phyloP scores from a whole-genome alignment of 2,888 invertebrate genomes.

The Alloscopus bannaensis region DNA sequence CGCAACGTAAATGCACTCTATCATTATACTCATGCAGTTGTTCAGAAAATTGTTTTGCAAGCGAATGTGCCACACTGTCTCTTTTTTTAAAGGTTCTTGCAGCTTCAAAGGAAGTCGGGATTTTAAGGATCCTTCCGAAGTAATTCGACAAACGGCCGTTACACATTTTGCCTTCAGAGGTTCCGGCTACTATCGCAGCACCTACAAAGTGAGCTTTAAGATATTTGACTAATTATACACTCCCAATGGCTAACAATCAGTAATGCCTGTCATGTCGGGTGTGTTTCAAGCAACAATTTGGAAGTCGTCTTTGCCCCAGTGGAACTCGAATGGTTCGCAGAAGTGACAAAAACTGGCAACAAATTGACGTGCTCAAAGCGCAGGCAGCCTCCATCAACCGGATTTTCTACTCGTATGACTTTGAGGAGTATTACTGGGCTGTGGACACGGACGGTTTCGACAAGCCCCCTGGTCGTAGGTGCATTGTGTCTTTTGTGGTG shows the following conservation, averaged over 20 bases:
- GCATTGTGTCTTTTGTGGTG: neutral
- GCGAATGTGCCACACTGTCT: neutral
- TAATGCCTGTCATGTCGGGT: neutral
- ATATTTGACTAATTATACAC: neutral
- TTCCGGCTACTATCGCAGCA: neutral
- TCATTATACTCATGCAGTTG: neutral
- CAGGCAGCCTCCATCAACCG: neutral
- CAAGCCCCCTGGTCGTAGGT: neutral
- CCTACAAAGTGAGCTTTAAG: neutral
- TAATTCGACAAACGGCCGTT: neutral
- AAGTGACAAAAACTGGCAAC: neutral
- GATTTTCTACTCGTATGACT: neutral
- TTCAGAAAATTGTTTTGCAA: neutral
- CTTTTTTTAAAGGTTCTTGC: neutral
- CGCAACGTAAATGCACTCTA: neutral
- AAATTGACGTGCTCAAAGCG: neutral
- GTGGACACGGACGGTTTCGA: neutral
- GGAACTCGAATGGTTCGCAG: neutral
- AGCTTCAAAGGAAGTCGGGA: neutral
- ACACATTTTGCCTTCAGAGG: neutral
- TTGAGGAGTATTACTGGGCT: neutral
- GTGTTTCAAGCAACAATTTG: constrained; percentile 5
- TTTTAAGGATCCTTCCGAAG: neutral
- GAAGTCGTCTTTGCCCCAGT: neutral
- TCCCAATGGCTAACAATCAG: too few relatives aligned